phyloP scores from a whole-genome alignment of 2,113 vertebrate genomes.

The Oplegnathus fasciatus region DNA sequence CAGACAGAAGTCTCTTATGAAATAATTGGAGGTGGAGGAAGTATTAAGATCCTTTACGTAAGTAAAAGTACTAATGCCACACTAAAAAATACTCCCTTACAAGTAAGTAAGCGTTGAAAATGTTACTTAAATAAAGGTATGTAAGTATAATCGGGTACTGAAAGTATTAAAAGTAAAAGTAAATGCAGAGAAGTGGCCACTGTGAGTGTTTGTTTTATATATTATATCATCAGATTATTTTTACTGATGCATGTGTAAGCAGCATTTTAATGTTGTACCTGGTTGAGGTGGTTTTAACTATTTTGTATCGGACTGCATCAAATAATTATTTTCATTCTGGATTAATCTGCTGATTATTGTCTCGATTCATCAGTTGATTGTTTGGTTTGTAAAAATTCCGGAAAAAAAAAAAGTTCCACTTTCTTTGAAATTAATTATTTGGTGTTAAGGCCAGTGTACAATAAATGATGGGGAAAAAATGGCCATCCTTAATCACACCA shows the following conservation, averaged over 20 bases:
- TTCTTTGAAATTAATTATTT: slow-evolving; percentile 18
- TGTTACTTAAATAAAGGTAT: not conserved
- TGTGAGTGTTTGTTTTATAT: too few relatives aligned
- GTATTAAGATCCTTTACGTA: not conserved
- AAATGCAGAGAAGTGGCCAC: too few relatives aligned
- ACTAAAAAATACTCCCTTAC: not conserved
- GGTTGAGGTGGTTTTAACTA: not conserved
- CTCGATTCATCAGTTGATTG: not conserved
- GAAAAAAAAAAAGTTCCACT: not conserved
- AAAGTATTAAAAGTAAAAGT: too few relatives aligned
- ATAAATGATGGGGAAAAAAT: not conserved
- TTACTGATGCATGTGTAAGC: not conserved
- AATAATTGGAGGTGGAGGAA: not conserved
- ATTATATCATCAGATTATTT: too few relatives aligned
- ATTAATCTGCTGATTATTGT: not conserved
- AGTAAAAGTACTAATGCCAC: not conserved
- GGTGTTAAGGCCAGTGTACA: not conserved
- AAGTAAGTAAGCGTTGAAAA: not conserved
- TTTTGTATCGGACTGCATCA: not conserved
- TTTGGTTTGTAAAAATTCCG: not conserved
- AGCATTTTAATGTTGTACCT: not conserved
- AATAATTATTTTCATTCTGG: not conserved
- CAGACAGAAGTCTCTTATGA: not conserved
- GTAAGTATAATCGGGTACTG: too few relatives aligned
- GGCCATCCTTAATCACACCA: not conserved